Base-by-base conservation (phyloP, 2,888 invertebrate species). In the Phaonia tiefii region DNA sequence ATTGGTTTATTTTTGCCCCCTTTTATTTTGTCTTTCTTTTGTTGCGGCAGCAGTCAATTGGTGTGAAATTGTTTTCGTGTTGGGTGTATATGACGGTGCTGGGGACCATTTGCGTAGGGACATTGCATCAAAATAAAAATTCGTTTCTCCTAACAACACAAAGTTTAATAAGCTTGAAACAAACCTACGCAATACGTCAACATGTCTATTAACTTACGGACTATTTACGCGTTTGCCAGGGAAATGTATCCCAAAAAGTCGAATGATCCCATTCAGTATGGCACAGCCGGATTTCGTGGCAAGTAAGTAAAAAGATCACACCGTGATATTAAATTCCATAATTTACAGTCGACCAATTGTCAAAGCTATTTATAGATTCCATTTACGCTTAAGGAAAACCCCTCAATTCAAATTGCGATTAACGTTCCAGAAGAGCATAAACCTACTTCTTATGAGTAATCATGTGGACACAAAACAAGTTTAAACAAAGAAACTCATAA, bases 261-360 rank as follows among this genome's bases (percentile, higher is more conserved):
- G 72, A 93, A 93, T 86, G 92, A 92, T 84, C 92, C 92, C 87
- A 94, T 96, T 86, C 93, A 95, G 91, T 96, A 96, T 92, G 96
- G 96, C 85, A 96, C 96, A 80, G 96, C 96, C 85, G 96, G 96
- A 88, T 96, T 96, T 90, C 93, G 96, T 87, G 94, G 95, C 87
- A 95, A 94, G 89, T 89, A 84, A 86, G 89, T 88, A 70, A n/a
- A 25, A 51, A 31, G n/a, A 58, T n/a, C 26, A 63, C 17, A 49
- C 26, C 37, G 20, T 42, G 8, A 44, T 20, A 31, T 66, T 25
- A n/a, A 8, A 8, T 8, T 31, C 31, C 31, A 31, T 31, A 31
- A 31, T 31, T 31, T n/a, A 49, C 54, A 66, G 44, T 54, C 46
- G 58, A 11, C 46, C 13, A 17, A 37, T 66, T 69, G 17, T 56